Evolutionary conservation across 2,888 invertebrate genomes (phyloP).

Genomic region (Chrysolina americana): DNA sequence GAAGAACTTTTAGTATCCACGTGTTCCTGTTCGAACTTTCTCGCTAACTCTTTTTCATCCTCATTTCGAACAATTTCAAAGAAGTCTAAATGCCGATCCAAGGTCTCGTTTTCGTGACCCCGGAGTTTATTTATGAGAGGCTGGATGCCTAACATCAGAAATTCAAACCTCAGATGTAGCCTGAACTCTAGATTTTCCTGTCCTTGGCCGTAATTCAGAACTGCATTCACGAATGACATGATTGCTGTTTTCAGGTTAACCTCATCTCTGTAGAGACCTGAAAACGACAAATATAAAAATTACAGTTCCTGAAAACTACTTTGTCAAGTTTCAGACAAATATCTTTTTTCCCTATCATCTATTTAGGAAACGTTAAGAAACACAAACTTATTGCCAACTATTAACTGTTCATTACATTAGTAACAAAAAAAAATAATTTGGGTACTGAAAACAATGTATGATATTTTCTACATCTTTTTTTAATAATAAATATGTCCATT

Average conservation of each 20-base stretch:
- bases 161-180: slow-evolving; percentile 94
- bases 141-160: slow-evolving; percentile 96
- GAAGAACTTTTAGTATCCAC: slow-evolving; percentile 95
- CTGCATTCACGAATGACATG: slow-evolving; percentile 98
- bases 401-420: too few species aligned
- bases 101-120: slow-evolving; percentile 92
- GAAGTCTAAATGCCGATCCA: slow-evolving; percentile 97
- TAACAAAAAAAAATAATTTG: too few species aligned
- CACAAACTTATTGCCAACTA: too few species aligned
- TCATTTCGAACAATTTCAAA: slow-evolving; percentile 98
- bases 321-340: too few species aligned
- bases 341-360: too few species aligned
- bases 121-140: slow-evolving; percentile 95
- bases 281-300: not conserved
- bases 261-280: slow-evolving; percentile 91
- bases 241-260: slow-evolving; percentile 95
- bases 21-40: slow-evolving; percentile 92
- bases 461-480: too few species aligned
- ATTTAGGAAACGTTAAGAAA: too few species aligned
- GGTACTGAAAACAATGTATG: too few species aligned
- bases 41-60: slow-evolving; percentile 94
- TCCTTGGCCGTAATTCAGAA: slow-evolving; percentile 95
- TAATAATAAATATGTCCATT: too few species aligned
- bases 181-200: slow-evolving; percentile 96
- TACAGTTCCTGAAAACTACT: not conserved